These are phyloP conservation scores for Nipponacmea schrenckii DNA, from an alignment of 2,888 invertebrate genomes.

Conservation along the genomic window DNA sequence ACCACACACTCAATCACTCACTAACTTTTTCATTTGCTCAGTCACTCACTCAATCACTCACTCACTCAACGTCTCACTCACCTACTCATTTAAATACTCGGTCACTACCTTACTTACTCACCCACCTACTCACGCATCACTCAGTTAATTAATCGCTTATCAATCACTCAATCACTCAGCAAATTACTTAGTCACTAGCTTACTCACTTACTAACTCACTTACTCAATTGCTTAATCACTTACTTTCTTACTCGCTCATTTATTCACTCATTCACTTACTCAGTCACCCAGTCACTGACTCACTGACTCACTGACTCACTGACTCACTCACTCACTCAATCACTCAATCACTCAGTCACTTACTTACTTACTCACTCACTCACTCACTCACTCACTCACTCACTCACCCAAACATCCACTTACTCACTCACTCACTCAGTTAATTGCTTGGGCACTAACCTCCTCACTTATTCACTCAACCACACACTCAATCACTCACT, in stretches of 20 bases:
- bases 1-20: slow-evolving; percentile 8
- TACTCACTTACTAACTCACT: no score
- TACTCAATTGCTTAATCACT: no score
- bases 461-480: slow-evolving; percentile 8
- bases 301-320: slow-evolving; percentile 12
- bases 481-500: no score
- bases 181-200: not conserved
- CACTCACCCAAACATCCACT: no score
- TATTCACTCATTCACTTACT: slow-evolving; percentile 1
- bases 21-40: slow-evolving; percentile 5
- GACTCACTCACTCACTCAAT: slow-evolving; percentile 14
- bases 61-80: slow-evolving; percentile 3
- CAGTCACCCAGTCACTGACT: not conserved
- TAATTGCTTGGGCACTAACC: not conserved
- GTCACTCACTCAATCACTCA: slow-evolving; percentile 1
- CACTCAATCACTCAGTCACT: no score
- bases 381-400: no score
- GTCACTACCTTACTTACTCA: no score
- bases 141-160: not conserved
- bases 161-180: not conserved
- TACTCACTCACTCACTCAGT: no score
- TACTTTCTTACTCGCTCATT: no score
- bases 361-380: no score
- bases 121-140: slow-evolving; percentile 10
- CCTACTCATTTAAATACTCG: slow-evolving; percentile 1